Base-by-base conservation (phyloP, 1,140 invertebrate genomes). In the Tetramorium parvispinum region DNA sequence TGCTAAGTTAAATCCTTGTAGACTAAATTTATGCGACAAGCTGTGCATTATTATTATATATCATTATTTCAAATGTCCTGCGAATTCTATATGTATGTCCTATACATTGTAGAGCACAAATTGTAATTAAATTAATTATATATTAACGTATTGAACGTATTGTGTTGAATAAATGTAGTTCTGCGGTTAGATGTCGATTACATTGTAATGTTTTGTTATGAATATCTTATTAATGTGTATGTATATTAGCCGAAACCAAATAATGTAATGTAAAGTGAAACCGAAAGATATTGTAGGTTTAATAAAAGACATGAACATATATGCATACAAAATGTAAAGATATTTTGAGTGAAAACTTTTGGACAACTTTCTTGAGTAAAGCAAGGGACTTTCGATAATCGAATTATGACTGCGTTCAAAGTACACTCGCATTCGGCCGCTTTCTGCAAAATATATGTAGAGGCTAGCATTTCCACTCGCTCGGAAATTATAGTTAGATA, bases 401-500 rank as follows among this genome's bases (percentile, higher is more conserved):
- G n/a, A 83, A 75, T 73, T 83, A 83, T 55, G 16, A 81, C 2
- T 49, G 3, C 49, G 51, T 16, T 81, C 37, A n/a, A 55, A 81
- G 21, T 81, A 70, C 37, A 2, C n/a, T 49, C 13, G 13, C 37
- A 53, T 37, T 78, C 37, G 27, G 27, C 43, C 43, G 11, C 27
- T 65, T 66, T 66, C 46, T 21, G 4, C 27, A 55, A 79, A 83
- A 83, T 83, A 59, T 83, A 73, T 40, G 53, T 13, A 13, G 2
- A 16, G n/a, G 21, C 13, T 59, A 73, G n/a, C 53, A 10, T 75
- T 82, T 83, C 51, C n/a, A 75, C 68, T 83, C 53, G 40, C 7
- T 59, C 27, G 40, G 68, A 73, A 73, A 73, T 73, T 83, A 57
- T 32, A 49, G 68, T 37, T 24, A 46, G 66, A 82, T 59, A 82